phyloP scores from a whole-genome alignment of 2,113 vertebrate species.

The Malurus alboscapulatus region DNA sequence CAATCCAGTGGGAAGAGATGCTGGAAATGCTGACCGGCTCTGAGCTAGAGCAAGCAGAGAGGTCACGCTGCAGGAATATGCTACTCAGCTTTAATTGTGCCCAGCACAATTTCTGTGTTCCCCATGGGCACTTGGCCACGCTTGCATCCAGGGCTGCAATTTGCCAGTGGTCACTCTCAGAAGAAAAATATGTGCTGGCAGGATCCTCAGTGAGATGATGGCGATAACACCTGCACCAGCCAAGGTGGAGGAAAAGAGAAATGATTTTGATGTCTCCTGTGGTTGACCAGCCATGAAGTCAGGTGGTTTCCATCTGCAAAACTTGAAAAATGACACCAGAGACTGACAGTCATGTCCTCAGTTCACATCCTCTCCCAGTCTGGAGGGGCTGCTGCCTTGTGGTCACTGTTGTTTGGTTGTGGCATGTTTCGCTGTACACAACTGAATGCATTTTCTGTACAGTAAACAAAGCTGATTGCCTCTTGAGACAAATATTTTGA shows the following conservation, averaged over 20 bases:
- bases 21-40: background rate
- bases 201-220: background rate
- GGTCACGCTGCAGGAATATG: background rate
- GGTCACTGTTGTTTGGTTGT: background rate
- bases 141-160: background rate
- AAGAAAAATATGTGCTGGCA: background rate
- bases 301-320: background rate
- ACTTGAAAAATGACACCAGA: background rate
- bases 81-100: background rate
- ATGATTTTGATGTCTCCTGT: background rate
- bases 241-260: background rate
- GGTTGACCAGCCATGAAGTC: background rate
- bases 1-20: background rate
- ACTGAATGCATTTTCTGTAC: background rate
- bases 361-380: background rate
- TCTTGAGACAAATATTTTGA: background rate
- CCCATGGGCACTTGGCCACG: rapidly evolving
- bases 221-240: background rate
- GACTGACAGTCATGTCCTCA: background rate
- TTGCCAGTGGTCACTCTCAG: background rate
- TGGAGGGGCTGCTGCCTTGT: background rate
- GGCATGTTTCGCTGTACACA: background rate
- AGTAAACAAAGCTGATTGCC: background rate
- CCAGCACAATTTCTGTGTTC: background rate
- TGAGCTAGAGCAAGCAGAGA: background rate